Evolutionary conservation across 2,888 invertebrate genomes (phyloP).

Genomic region (Tenodera sinensis): DNA sequence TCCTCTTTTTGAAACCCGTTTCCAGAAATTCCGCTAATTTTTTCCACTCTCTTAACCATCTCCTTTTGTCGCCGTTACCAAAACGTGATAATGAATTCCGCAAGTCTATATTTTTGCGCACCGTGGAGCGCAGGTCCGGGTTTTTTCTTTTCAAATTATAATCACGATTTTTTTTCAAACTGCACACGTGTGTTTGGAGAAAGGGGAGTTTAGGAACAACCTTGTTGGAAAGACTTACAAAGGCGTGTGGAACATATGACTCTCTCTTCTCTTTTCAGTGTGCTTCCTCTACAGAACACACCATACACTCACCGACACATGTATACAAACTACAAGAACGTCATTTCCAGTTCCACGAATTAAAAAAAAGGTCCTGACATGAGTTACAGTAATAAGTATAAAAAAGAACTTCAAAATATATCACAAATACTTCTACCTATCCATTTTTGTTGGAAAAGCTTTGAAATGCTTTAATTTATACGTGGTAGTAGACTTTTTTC

Average conservation of each 20-base stretch:
- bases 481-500: neutral
- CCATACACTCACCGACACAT: neutral
- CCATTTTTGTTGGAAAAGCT: constrained; percentile 19
- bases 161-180: neutral
- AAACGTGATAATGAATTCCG: neutral
- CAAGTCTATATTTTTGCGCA: neutral
- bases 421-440: constrained; percentile 17
- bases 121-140: neutral
- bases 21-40: neutral
- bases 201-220: neutral
- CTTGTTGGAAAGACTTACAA: neutral
- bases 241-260: neutral
- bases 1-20: neutral
- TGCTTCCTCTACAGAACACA: neutral
- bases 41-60: neutral
- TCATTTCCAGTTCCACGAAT: constrained; percentile 7
- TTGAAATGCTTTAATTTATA: constrained; percentile 19
- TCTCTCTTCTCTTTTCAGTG: neutral
- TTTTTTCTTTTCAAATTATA: neutral
- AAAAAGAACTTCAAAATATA: constrained; percentile 13
- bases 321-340: neutral
- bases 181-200: neutral
- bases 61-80: neutral
- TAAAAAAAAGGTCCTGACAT: constrained; percentile 3
- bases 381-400: constrained; percentile 12